Percentiles rank a stretch among this genome's conserved stretches.
Conservation (phyloP, 2,888 invertebrate genomes). For the Spilarctia lutea region DNA sequence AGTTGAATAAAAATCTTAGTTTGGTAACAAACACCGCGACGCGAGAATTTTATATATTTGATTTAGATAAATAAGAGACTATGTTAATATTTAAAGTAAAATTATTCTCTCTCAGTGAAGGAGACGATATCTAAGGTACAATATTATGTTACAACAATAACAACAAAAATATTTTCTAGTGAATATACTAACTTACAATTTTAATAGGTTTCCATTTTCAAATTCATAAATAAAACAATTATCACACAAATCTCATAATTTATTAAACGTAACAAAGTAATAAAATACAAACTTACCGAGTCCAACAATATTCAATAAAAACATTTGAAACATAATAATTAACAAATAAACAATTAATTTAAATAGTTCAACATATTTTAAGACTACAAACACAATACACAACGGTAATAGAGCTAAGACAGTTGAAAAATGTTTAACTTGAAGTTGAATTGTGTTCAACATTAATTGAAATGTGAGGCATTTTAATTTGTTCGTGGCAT, state of each 20-base stretch:
- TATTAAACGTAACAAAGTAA: slow-evolving; percentile 35
- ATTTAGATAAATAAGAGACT: no score
- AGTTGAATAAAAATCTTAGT: no score
- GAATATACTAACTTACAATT: no score
- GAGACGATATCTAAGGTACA: no score
- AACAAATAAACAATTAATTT: slow-evolving; percentile 40
- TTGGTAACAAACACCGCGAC: no score
- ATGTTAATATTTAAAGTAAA: no score
- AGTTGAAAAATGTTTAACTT: slow-evolving; percentile 22
- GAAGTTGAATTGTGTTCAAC: slow-evolving; percentile 42
- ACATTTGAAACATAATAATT: slow-evolving; percentile 27
- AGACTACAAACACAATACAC: slow-evolving; percentile 18
- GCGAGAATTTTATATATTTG: no score
- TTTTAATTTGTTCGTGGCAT: slow-evolving; percentile 44
- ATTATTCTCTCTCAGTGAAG: no score
- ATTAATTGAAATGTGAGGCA: slow-evolving; percentile 39
- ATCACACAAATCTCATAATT: slow-evolving; percentile 39
- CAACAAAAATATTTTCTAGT: no score
- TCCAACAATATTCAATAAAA: slow-evolving; percentile 35
- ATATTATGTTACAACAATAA: no score
- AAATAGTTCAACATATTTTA: slow-evolving; percentile 15
- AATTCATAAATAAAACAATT: neutral
- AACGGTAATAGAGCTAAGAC: slow-evolving; percentile 10
- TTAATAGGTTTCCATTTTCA: neutral
- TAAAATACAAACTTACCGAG: slow-evolving; percentile 36